Base-by-base conservation (phyloP, 2,888 invertebrate genomes). In the Xestia ashworthii region DNA sequence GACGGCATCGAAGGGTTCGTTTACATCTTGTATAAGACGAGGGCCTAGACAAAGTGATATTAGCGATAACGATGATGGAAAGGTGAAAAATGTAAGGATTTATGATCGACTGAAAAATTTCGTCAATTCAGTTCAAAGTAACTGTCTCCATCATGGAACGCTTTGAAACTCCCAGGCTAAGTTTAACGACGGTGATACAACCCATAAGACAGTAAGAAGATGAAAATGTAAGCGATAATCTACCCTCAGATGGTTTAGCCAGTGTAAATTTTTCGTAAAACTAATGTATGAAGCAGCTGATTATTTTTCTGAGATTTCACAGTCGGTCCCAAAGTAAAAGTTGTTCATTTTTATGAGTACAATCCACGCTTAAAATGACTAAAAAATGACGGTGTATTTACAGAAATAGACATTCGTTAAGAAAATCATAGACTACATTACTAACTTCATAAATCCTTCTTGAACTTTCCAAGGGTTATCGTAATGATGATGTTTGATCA, bases 401-500 rank as follows among this genome's bases (percentile, higher is more conserved):
- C 50, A 53, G 0, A 41, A 14, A 4, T n/a, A 4, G 6, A 4
- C 16, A 48, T 76, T 32, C 22, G 4, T 58, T 38, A 38, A 76
- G 6, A 58, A 32, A 58, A 14, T 19, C 48, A 16, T 5, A 78
- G 5, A 4, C 3, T 16, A 8, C n/a, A n/a, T 55, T 38, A 22
- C 38, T n/a, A 65, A 50, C 14, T 2, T 25, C 38, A 19, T 32
- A 50, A 58, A 58, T 70, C n/a, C n/a, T 60, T 22, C 9, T 11
- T 32, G 0, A 46, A 14, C 16, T 25, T 62, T 32, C 4, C 16
- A 14, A 62, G 12, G 38, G 38, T 68, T 68, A 55, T 62, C 50
- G 9, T 19, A 58, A 11, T 68, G 46, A 71, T 72, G 58, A 74
- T 78, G 68, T 77, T 71, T 81, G 71, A 48, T 70, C 67, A 76